phyloP scores from a whole-genome alignment of 2,797 vertebrate species.

The Coranthus polyacanthus region DNA sequence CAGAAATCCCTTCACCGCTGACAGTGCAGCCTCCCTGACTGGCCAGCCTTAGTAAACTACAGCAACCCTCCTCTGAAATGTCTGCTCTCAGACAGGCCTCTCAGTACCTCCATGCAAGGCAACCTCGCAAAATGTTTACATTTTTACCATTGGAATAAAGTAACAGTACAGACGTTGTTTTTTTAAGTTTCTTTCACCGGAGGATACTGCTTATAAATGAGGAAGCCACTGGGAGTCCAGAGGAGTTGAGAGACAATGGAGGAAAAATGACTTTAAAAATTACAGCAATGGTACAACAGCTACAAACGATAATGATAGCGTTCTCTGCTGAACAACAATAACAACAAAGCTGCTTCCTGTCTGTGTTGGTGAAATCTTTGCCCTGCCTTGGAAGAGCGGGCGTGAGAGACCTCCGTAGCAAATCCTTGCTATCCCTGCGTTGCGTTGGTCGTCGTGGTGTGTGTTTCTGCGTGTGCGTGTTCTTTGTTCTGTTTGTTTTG shows the following conservation, averaged over 20 bases:
- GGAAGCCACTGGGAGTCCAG: conserved; percentile 62
- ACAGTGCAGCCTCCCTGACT: conserved; percentile 84
- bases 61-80: conserved; percentile 59
- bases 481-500: conserved; percentile 74
- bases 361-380: conserved; percentile 71
- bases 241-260: conserved; percentile 43
- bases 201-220: conserved; percentile 76
- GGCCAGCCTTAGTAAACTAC: conserved; percentile 73
- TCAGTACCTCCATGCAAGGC: conserved; percentile 97
- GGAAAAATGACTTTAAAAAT: conserved; percentile 72
- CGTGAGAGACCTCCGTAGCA: conserved; percentile 80
- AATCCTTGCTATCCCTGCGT: conserved; percentile 79
- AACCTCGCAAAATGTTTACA: conserved; percentile 99
- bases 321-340: conserved; percentile 79
- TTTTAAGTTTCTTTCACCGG: conserved; percentile 73
- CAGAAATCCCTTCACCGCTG: conserved; percentile 98
- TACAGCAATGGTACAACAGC: conserved; percentile 89
- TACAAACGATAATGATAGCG: conserved; percentile 66
- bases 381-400: conserved; percentile 58
- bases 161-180: conserved; percentile 76
- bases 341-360: conserved; percentile 79
- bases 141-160: conserved; percentile 93
- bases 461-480: conserved; percentile 78
- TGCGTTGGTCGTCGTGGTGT: conserved; percentile 83
- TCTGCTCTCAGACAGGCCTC: conserved; percentile 70